phyloP scores from a whole-genome alignment of 2,113 vertebrate genomes.

The Aramus guarauna region DNA sequence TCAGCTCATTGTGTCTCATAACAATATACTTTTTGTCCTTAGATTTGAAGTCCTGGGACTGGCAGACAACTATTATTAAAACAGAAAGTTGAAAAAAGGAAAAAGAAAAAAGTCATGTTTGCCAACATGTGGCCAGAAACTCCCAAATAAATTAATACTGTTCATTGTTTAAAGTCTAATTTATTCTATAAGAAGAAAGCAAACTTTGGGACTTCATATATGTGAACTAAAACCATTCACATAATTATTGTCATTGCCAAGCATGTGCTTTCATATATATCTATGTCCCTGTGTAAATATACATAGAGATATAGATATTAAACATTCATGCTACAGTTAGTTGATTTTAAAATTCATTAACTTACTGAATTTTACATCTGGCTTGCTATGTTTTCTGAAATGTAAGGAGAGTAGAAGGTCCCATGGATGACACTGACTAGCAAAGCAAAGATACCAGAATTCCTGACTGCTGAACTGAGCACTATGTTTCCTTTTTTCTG shows the following conservation, averaged over 20 bases:
- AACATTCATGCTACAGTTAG: background rate
- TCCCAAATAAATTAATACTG: background rate
- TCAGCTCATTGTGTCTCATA: background rate
- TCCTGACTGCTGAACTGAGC: rapidly evolving
- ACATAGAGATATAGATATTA: background rate
- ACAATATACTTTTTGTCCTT: background rate
- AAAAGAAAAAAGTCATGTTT: background rate
- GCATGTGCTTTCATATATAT: background rate
- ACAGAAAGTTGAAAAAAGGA: background rate
- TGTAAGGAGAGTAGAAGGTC: background rate
- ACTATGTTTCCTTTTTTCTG: background rate
- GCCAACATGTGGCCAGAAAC: background rate
- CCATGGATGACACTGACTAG: background rate
- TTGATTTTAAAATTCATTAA: background rate
- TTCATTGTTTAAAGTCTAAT: background rate
- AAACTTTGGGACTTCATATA: background rate
- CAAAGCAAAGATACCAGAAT: background rate
- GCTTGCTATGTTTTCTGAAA: background rate
- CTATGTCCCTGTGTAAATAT: background rate
- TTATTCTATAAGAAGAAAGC: background rate
- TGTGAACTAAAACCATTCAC: background rate
- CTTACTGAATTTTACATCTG: background rate
- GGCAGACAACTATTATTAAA: background rate
- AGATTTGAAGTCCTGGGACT: background rate
- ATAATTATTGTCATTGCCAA: background rate